phyloP scores from a whole-genome alignment of 2,113 vertebrate genomes.

The Psittacula cyanocephala region DNA sequence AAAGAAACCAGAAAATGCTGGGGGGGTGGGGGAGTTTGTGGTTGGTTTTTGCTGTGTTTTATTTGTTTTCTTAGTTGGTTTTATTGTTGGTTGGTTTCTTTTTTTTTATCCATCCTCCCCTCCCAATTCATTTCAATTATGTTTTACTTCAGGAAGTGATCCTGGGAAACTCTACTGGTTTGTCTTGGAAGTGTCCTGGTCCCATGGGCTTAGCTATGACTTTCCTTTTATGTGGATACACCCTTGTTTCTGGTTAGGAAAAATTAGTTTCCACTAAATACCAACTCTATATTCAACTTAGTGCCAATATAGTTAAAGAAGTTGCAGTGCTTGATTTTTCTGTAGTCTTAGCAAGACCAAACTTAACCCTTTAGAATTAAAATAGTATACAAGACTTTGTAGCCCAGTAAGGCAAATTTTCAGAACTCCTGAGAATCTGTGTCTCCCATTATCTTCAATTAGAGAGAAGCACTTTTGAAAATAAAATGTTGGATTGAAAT shows the following conservation, averaged over 20 bases:
- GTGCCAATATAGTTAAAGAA: neutral
- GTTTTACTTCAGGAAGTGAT: neutral
- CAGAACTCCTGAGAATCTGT: slow-evolving; percentile 15
- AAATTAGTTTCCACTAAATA: neutral
- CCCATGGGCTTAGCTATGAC: neutral
- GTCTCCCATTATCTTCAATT: neutral
- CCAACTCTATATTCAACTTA: neutral
- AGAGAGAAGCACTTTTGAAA: neutral
- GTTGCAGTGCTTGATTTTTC: neutral
- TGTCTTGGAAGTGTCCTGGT: neutral
- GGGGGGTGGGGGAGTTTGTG: neutral
- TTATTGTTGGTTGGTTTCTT: neutral
- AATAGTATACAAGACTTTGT: neutral
- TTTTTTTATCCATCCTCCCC: rapidly evolving
- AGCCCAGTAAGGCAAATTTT: neutral
- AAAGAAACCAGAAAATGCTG: neutral
- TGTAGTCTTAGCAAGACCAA: neutral
- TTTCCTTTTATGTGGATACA: neutral
- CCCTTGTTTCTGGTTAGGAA: neutral
- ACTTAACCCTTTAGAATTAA: neutral
- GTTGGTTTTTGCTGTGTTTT: neutral
- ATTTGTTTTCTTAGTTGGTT: neutral
- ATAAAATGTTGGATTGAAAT: slow-evolving; percentile 35
- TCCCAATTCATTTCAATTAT: neutral
- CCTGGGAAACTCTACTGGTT: neutral